Percentiles rank a stretch among this genome's conserved stretches.
Evolutionary conservation across 1,140 invertebrate genomes (phyloP).

Genomic region (Aphaenogaster ashmeadi): DNA sequence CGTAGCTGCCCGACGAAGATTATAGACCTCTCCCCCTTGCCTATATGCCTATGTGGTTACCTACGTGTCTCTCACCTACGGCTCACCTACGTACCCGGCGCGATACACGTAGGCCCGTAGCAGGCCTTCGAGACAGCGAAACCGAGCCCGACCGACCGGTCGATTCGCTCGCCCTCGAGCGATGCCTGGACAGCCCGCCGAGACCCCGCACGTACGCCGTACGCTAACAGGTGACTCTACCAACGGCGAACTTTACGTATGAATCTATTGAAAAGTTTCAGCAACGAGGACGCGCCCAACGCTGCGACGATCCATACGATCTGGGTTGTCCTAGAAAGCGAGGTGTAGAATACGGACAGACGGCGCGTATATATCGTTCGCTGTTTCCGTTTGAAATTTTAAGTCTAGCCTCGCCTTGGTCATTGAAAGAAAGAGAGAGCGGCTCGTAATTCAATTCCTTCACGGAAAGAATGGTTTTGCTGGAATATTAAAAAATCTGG

Average conservation of each 20-base stretch:
- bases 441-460: not conserved
- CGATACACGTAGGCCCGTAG: not conserved
- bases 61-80: conserved; percentile 55
- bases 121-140: conserved; percentile 31
- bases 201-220: not conserved
- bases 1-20: conserved; percentile 9
- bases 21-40: conserved; percentile 36
- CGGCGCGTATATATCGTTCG: not conserved
- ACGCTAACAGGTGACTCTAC: conserved; percentile 51
- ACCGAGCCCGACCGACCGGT: conserved; percentile 42
- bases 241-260: conserved; percentile 31
- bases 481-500: too few relatives aligned
- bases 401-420: too few relatives aligned
- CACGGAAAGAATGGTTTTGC: too few relatives aligned
- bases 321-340: conserved; percentile 35
- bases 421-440: not conserved
- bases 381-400: not conserved
- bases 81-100: conserved; percentile 36
- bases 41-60: not conserved
- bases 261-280: conserved; percentile 58
- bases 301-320: conserved; percentile 20
- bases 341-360: conserved; percentile 7
- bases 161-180: conserved; percentile 54
- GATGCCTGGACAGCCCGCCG: conserved; percentile 14
- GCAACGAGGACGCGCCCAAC: conserved; percentile 42